Evolutionary conservation across 1,140 invertebrate genomes (phyloP).

Genomic region (Drosophila pseudoananassae): DNA sequence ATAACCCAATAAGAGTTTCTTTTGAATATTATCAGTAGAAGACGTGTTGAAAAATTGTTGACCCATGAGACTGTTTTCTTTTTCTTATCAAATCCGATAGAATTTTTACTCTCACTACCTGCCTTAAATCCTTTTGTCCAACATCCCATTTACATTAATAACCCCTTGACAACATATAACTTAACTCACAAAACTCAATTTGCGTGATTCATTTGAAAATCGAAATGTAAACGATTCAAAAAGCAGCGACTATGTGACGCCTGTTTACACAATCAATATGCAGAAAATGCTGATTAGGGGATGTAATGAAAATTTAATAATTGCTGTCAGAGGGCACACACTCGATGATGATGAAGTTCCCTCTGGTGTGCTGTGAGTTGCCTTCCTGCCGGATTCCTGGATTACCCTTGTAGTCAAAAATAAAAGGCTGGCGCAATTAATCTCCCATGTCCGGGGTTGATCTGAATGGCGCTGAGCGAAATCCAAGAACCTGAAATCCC

Average conservation of each 20-base stretch:
- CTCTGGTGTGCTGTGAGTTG: neutral
- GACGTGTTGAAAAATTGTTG: neutral
- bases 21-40: neutral
- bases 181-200: slow-evolving; percentile 1
- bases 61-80: neutral
- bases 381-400: neutral
- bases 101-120: slow-evolving; percentile 52
- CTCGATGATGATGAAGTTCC: slow-evolving; percentile 52
- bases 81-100: neutral
- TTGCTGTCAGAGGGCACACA: slow-evolving; percentile 61
- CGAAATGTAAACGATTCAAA: slow-evolving; percentile 3
- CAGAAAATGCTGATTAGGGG: slow-evolving; percentile 80
- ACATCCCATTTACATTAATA: slow-evolving; percentile 12
- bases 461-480: slow-evolving; percentile 17
- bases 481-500: slow-evolving; percentile 49
- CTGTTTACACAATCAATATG: slow-evolving; percentile 72
- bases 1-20: neutral
- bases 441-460: slow-evolving; percentile 47
- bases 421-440: slow-evolving; percentile 64
- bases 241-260: slow-evolving; percentile 17
- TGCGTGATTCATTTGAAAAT: slow-evolving; percentile 17
- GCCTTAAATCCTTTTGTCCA: slow-evolving; percentile 35
- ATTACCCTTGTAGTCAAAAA: slow-evolving; percentile 2
- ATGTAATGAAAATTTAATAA: slow-evolving; percentile 84
- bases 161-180: slow-evolving; percentile 17